Conservation (phyloP, 2,888 invertebrate species). For the Pseudanteris insignis region DNA sequence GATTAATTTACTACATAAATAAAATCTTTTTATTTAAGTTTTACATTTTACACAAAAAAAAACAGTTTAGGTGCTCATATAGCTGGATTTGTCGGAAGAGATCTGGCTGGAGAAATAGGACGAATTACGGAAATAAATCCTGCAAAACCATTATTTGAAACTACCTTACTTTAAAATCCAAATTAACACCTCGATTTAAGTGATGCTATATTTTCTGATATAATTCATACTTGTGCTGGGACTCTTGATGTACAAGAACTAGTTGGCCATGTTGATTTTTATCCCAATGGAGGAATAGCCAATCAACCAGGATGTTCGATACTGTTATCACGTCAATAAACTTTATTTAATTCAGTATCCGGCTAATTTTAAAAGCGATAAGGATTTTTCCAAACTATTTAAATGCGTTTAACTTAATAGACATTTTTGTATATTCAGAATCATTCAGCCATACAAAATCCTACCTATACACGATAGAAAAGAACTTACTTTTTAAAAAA, state of each 20-base stretch:
- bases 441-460: too few relatives aligned
- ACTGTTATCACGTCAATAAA: conserved; percentile 50
- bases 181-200: conserved; percentile 70
- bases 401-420: too few relatives aligned
- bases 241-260: conserved; percentile 71
- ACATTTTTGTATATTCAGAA: too few relatives aligned
- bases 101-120: conserved; percentile 54
- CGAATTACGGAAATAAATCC: conserved; percentile 73
- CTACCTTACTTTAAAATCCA: conserved; percentile 55
- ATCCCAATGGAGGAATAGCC: conserved; percentile 76
- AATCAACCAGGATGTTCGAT: conserved; percentile 76
- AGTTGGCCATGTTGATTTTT: conserved; percentile 78
- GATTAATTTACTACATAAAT: too few relatives aligned
- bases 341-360: too few relatives aligned
- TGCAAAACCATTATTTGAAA: conserved; percentile 73
- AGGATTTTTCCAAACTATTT: too few relatives aligned
- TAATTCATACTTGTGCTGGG: conserved; percentile 79
- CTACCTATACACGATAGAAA: too few relatives aligned
- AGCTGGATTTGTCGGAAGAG: conserved; percentile 57
- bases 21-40: too few relatives aligned
- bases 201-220: conserved; percentile 78
- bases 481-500: too few relatives aligned
- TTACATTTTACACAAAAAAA: too few relatives aligned
- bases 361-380: too few relatives aligned
- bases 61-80: conserved; percentile 65